These are phyloP conservation scores for Herminia tarsipennalis DNA, from an alignment of 2,888 invertebrate genomes.

Conservation along the genomic window DNA sequence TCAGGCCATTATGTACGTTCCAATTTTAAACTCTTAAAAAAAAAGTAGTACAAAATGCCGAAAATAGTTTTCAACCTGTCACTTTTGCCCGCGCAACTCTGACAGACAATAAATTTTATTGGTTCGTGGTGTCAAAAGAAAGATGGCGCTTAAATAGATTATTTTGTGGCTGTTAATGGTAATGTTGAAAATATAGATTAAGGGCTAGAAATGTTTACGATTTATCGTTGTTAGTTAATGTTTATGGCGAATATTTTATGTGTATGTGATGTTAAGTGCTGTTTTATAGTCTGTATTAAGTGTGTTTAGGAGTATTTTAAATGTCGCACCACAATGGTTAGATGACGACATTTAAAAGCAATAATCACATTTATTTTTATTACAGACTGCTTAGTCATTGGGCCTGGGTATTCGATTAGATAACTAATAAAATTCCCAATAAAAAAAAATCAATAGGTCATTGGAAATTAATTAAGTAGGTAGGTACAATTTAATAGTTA, in stretches of 20 bases:
- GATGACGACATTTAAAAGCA: neutral
- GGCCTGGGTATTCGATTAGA: no score
- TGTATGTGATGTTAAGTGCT: neutral
- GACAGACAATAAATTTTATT: slow-evolving; percentile 37
- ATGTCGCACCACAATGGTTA: neutral
- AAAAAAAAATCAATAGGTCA: no score
- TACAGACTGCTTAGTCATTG: no score
- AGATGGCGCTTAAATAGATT: slow-evolving; percentile 31
- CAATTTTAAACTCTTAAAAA: slow-evolving; percentile 5
- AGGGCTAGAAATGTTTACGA: no score
- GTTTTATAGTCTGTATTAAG: slow-evolving; percentile 3
- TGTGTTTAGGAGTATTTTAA: slow-evolving; percentile 4
- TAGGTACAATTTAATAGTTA: no score
- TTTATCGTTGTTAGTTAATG: slow-evolving; percentile 2
- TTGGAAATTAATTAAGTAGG: no score
- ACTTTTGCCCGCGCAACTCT: slow-evolving; percentile 26
- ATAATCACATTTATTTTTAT: no score
- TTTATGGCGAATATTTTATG: slow-evolving; percentile 14
- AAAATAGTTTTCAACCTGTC: slow-evolving; percentile 35
- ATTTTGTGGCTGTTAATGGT: slow-evolving; percentile 27
- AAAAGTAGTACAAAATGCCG: slow-evolving; percentile 16
- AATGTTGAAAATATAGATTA: slow-evolving; percentile 17
- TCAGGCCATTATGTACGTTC: no score
- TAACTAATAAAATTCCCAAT: no score
- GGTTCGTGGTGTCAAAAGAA: slow-evolving; percentile 24